Conservation (phyloP, 2,113 vertebrate species). For the Bubalus kerabau region DNA sequence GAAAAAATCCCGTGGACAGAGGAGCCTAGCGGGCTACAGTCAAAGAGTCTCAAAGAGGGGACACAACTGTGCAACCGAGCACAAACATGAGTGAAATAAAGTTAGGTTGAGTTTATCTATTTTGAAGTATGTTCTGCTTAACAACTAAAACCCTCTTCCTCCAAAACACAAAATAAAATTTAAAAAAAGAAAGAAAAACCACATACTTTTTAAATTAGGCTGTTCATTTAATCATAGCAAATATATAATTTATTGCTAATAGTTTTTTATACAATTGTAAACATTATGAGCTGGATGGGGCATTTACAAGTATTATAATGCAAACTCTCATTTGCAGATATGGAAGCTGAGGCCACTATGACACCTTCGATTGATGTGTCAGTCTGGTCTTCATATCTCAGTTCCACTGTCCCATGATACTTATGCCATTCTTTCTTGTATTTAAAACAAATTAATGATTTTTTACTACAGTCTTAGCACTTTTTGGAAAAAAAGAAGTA, state of each 20-base stretch:
- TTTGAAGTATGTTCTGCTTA: background rate
- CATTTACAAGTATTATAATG: background rate
- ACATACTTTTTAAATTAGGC: background rate
- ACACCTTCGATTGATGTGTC: background rate
- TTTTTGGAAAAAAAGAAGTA: background rate
- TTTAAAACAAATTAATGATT: background rate
- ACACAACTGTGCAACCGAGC: fast-evolving
- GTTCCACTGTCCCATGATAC: background rate
- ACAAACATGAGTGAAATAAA: background rate
- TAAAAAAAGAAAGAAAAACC: background rate
- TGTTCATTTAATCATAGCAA: background rate
- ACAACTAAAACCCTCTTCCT: background rate
- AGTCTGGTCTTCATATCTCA: background rate
- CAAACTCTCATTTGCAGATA: background rate
- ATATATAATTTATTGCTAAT: background rate
- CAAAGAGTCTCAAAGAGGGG: background rate
- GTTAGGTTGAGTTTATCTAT: background rate
- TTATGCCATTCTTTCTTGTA: background rate
- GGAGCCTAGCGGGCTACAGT: background rate
- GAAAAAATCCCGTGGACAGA: background rate
- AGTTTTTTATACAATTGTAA: background rate
- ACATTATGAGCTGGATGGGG: background rate
- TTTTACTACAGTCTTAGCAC: background rate
- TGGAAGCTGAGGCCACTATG: background rate
- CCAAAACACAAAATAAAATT: background rate